Base-by-base conservation (phyloP, 64 coral and sea anemone genomes). In the Stylophora pistillata region DNA sequence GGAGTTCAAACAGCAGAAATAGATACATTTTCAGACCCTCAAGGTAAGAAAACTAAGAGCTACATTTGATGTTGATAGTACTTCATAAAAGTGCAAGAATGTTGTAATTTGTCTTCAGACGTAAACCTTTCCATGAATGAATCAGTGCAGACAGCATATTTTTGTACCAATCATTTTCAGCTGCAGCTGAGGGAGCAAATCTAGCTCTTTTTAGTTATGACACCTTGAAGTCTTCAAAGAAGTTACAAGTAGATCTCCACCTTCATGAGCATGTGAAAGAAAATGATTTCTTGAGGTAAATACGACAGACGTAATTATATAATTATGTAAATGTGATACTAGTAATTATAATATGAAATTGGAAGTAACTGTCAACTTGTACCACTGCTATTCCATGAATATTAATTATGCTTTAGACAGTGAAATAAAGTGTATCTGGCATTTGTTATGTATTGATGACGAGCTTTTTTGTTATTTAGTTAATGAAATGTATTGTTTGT, bases 121-220 rank as follows among this genome's bases (percentile, higher is more conserved):
- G 16, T 47, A 47, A 47, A 47, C 1, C 37, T 47, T 47, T 47
- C 37, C 37, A 47, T 47, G 37, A 47, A 4, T 47, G 17, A 64
- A 64, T 20, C 61, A n/a, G 5, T 64, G 20, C 61, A 21, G 16
- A 47, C 37, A 47, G 3, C 37, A 47, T 41, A 0, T 47, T 47
- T 7, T 47, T 47, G 37, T 47, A 47, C 37, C 37, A 4, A 47
- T 47, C 7, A 47, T 70, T 71, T n/a, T 29, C 47, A 95, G 94
- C 90, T 10, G 78, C 89, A 71, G 94, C 94, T 17, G 94, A 95
- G 62, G 94, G 94, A 25, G 85, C 94, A 34, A 74, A 76, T 13
- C 62, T 95, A 37, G 76, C 89, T 14, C 68, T 95, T 15, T 95
- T 89, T 29, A 95, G 78, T 86, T 95, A 78, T 89, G 94, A 92